Evolutionary conservation across 2,888 invertebrate species (phyloP).

Genomic region (Andrena bucephala): DNA sequence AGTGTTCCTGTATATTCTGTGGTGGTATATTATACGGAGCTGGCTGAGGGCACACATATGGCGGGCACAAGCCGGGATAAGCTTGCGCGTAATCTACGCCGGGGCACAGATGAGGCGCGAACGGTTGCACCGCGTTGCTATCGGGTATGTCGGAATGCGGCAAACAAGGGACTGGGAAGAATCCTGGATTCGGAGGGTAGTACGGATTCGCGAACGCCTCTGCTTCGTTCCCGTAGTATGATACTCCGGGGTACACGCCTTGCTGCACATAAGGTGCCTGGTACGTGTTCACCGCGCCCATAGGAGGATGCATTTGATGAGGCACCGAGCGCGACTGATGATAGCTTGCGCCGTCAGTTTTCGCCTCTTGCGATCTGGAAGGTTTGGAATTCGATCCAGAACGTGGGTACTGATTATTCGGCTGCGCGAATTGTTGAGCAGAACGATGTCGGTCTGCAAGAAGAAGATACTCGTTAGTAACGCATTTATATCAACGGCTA

Average conservation of each 20-base stretch:
- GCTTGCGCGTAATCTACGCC: conserved; percentile 67
- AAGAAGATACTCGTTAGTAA: conserved; percentile 10
- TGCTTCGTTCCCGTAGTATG: conserved; percentile 70
- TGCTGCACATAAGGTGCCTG: conserved; percentile 71
- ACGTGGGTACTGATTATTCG: conserved; percentile 36
- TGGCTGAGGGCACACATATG: conserved; percentile 74
- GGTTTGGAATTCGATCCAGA: conserved; percentile 34
- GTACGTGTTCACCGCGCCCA: conserved; percentile 58
- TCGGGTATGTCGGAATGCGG: conserved; percentile 71
- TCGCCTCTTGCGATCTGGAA: conserved; percentile 42
- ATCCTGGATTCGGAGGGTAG: conserved; percentile 69
- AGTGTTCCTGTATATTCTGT: conserved; percentile 74
- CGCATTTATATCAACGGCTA: neutral
- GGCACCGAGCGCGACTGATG: conserved; percentile 42
- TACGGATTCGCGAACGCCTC: conserved; percentile 68
- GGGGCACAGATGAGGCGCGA: conserved; percentile 62
- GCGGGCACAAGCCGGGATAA: conserved; percentile 72
- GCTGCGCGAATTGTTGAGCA: conserved; percentile 39
- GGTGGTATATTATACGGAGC: conserved; percentile 58
- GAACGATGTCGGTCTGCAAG: conserved; percentile 67
- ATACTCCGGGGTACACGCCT: conserved; percentile 68
- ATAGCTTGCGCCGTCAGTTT: conserved; percentile 30
- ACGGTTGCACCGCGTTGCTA: conserved; percentile 60
- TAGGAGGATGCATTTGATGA: conserved; percentile 38
- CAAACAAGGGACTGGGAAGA: conserved; percentile 73